These are phyloP conservation scores for human DNA, from an alignment of 2,113 vertebrate genomes.

Conservation along the genomic window GRCh38 chr2:218902501-218903000, in stretches of 20 bases:
- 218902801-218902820: no score
- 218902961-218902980: background rate
- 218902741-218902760: no score
- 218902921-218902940: background rate
- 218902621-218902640: background rate
- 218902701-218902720: background rate
- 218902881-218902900: no score
- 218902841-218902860: no score
- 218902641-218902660: background rate
- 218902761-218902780: no score
- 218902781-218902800: no score
- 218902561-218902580: background rate
- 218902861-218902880: no score
- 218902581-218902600: background rate
- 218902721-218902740: no score
- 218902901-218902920: background rate
- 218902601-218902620: background rate
- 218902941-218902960: background rate
- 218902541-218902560: background rate
- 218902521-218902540: background rate
- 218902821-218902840: no score
- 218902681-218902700: background rate
- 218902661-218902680: background rate
- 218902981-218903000: background rate
- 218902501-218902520: background rate